Conservation (phyloP, 2,888 invertebrate genomes). For the Chouioia cunea region DNA sequence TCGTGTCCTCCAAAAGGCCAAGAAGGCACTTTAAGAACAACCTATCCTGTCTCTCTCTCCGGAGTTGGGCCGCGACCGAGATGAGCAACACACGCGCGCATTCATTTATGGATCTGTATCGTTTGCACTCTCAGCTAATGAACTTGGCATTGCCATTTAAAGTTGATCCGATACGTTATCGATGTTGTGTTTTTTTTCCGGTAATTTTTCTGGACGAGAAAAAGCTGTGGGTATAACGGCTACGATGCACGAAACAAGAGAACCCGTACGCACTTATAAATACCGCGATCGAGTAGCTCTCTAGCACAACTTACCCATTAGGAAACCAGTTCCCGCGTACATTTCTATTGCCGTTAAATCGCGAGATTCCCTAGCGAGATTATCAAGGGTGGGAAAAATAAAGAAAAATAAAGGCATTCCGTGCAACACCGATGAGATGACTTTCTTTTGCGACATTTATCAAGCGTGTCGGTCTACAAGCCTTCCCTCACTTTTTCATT, state of each 20-base stretch:
- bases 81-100: conserved; percentile 5
- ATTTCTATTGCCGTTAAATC: conserved; percentile 32
- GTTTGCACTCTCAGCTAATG: no score
- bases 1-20: conserved; percentile 66
- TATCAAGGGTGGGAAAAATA: not conserved
- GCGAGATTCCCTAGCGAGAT: conserved; percentile 27
- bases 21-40: conserved; percentile 60
- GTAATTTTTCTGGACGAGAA: conserved; percentile 17
- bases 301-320: conserved; percentile 16
- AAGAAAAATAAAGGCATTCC: conserved; percentile 23
- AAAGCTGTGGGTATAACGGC: not conserved
- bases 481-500: not conserved
- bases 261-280: not conserved
- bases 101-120: conserved; percentile 59
- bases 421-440: no score
- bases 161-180: no score
- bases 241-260: not conserved
- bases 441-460: not conserved
- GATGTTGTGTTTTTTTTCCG: no score
- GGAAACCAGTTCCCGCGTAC: conserved; percentile 34
- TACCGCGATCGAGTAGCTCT: no score
- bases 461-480: not conserved
- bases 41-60: conserved; percentile 52
- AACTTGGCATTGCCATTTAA: not conserved
- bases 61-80: no score